A percentile compares a stretch with the other conserved stretches of the same genome.
These are phyloP conservation scores for Lontra canadensis DNA, from an alignment of 2,113 vertebrate species.

Conservation along the genomic window DNA sequence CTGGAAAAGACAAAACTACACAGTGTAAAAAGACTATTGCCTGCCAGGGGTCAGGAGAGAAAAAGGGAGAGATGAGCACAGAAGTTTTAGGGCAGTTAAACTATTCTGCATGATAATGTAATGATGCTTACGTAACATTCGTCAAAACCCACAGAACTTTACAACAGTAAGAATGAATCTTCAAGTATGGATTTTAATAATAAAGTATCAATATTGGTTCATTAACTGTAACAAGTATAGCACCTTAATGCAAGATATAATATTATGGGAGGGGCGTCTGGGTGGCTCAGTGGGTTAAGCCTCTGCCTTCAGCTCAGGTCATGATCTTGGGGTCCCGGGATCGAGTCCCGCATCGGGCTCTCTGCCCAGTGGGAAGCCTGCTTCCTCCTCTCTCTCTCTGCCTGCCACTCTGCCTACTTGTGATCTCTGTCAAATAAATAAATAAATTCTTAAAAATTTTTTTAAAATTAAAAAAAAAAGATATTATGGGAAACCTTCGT, in stretches of 20 bases:
- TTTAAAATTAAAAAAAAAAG: too few species aligned
- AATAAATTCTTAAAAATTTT: too few species aligned
- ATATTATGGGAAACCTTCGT: not conserved
- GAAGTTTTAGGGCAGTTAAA: not conserved
- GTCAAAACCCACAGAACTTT: not conserved
- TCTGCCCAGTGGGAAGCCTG: too few species aligned
- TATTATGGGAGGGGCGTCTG: not conserved
- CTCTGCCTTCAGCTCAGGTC: too few species aligned
- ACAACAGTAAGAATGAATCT: not conserved
- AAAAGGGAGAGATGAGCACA: not conserved
- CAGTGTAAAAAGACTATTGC: not conserved
- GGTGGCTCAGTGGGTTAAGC: too few species aligned
- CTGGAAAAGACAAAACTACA: not conserved
- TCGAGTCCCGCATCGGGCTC: too few species aligned
- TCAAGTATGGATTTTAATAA: not conserved
- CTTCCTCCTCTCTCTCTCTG: too few species aligned
- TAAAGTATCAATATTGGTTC: not conserved
- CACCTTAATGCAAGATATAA: not conserved
- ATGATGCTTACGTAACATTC: not conserved
- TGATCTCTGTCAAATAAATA: too few species aligned
- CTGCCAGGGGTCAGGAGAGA: not conserved
- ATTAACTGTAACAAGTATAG: not conserved
- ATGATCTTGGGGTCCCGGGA: too few species aligned
- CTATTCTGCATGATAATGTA: not conserved
- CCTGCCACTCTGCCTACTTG: too few species aligned